A percentile compares a stretch with the other conserved stretches of the same genome.
These are phyloP conservation scores for Thamnophis elegans DNA, from an alignment of 2,797 vertebrate genomes.

Conservation along the genomic window DNA sequence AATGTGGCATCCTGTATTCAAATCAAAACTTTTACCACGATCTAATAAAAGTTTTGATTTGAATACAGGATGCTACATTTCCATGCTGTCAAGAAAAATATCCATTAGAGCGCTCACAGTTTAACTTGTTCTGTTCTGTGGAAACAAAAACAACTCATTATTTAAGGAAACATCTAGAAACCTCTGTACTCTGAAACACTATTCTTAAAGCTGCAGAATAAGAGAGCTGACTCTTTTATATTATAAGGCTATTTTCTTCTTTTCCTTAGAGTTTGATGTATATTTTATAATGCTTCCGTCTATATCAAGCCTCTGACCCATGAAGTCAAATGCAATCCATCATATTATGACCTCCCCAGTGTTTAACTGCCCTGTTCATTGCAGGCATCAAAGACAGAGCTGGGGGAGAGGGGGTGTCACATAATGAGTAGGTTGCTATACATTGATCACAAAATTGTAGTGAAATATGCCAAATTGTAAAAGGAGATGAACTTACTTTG, in stretches of 20 bases:
- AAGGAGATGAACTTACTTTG: not conserved
- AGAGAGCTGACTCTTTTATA: not conserved
- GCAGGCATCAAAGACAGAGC: not conserved
- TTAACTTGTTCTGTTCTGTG: not conserved
- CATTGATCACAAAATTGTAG: not conserved
- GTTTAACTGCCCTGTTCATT: not conserved
- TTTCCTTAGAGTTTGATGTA: not conserved
- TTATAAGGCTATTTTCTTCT: not conserved
- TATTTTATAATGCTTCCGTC: not conserved
- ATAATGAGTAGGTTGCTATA: not conserved
- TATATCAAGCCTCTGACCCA: not conserved
- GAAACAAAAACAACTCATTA: not conserved
- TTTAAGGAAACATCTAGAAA: not conserved
- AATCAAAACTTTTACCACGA: not conserved
- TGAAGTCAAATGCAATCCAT: not conserved
- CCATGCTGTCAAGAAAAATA: not conserved
- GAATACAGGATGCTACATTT: not conserved
- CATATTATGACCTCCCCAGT: not conserved
- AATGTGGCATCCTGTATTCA: not conserved
- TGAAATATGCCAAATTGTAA: not conserved
- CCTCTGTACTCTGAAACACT: not conserved
- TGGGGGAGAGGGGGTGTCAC: not conserved
- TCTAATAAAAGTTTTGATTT: not conserved
- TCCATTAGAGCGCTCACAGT: not conserved
- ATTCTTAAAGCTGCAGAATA: not conserved